Evolutionary conservation across 1,140 invertebrate species (phyloP).

Genomic region (Lamellibrachia luymesi): DNA sequence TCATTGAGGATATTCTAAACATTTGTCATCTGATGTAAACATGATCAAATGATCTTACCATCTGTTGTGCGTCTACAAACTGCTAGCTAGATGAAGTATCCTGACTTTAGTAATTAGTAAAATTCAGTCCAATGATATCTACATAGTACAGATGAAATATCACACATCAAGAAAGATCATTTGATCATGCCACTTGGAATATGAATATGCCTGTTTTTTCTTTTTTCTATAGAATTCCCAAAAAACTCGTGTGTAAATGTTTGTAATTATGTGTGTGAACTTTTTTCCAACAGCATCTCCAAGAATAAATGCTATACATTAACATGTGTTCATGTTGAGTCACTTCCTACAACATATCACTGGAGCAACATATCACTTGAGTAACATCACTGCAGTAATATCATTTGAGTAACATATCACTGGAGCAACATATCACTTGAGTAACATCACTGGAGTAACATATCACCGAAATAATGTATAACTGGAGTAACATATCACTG

Average conservation of each 20-base stretch:
- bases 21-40: not conserved
- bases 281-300: not conserved
- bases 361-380: too few species aligned
- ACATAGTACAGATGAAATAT: too few species aligned
- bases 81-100: too few species aligned
- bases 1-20: not conserved
- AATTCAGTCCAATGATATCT: too few species aligned
- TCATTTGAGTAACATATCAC: too few species aligned
- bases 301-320: not conserved
- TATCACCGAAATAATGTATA: not conserved
- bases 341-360: too few species aligned
- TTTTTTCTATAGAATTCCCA: not conserved
- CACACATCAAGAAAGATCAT: not conserved
- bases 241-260: not conserved
- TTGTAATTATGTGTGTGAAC: not conserved
- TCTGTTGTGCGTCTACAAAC: not conserved
- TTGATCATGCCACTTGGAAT: not conserved
- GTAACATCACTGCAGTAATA: too few species aligned
- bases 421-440: too few species aligned
- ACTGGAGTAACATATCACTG: not conserved
- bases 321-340: too few species aligned
- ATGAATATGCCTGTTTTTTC: not conserved
- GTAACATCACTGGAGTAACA: too few species aligned
- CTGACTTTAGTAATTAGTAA: too few species aligned
- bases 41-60: not conserved